These are phyloP conservation scores for Paratrypauchen microcephalus DNA, from an alignment of 2,797 vertebrate species.

Conservation along the genomic window DNA sequence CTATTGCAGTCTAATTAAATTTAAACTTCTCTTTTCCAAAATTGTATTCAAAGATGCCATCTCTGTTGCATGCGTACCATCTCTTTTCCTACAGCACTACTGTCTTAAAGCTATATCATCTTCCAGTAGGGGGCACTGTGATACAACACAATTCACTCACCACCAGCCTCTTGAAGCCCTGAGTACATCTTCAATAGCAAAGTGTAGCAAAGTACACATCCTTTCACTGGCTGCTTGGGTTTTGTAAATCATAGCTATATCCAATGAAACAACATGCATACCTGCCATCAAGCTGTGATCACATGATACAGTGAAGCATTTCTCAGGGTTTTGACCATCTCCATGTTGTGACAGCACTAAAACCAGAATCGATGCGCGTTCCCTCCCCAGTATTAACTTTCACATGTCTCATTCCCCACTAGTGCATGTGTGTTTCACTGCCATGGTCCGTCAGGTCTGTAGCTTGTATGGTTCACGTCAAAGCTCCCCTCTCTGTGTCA, in stretches of 20 bases:
- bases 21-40: not conserved
- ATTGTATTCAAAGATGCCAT: not conserved
- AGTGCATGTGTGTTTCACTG: slow-evolving; percentile 53
- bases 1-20: not conserved
- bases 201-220: slow-evolving; percentile 34
- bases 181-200: slow-evolving; percentile 33
- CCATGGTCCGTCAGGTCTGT: slow-evolving; percentile 35
- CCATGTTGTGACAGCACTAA: slow-evolving; percentile 48
- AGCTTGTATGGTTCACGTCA: slow-evolving; percentile 53
- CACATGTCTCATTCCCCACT: slow-evolving; percentile 58
- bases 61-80: not conserved
- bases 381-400: slow-evolving; percentile 63
- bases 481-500: slow-evolving; percentile 47
- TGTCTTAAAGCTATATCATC: slow-evolving; percentile 3
- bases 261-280: slow-evolving; percentile 46
- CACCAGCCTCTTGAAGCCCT: slow-evolving; percentile 23
- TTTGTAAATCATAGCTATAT: slow-evolving; percentile 60
- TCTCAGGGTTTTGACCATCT: slow-evolving; percentile 48
- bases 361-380: slow-evolving; percentile 50
- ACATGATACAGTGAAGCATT: slow-evolving; percentile 47
- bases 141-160: slow-evolving; percentile 53
- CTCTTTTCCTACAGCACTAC: not conserved
- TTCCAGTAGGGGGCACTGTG: slow-evolving; percentile 80
- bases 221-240: slow-evolving; percentile 45
- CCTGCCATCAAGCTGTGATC: slow-evolving; percentile 56